Base-by-base conservation (phyloP, 2,113 vertebrate genomes). In the Hemiscyllium ocellatum region DNA sequence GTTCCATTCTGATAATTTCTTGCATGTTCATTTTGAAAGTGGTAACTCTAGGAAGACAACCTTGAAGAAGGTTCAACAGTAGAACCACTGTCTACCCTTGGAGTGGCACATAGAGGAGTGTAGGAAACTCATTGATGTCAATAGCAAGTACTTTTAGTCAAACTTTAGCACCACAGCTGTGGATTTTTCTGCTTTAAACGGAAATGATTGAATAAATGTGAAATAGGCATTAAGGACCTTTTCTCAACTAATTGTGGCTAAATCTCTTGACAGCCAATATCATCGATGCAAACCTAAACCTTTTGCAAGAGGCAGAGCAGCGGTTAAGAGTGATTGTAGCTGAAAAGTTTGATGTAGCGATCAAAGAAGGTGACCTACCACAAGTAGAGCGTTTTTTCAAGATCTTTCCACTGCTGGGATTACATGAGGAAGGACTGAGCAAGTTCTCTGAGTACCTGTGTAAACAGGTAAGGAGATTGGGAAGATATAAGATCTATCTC, bases 301-400 rank as follows among this genome's bases (percentile, higher is more conserved):
- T 98, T 96, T 97, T 99, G 95, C 98, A 99, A 96, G 98, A 99
- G 96, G 99, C 99, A 52, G 99, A 99, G 96, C 98, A 98, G 97
- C 98, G 97, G 96, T 97, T 99, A 94, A 99, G 99, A 97, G 97
- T 97, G 0, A 98, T 99, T n/a, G 99, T 99, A n/a, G 97, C 98
- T 0, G 98, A 99, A 95, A 98, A 99, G 96, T 98, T 99, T 17
- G 98, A 98, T 12, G 95, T 98, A 12, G 99, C 99, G 26, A 99
- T 98, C 70, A 97, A 98, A 72, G 98, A 98, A 47, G 98, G 98
- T 0, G 98, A 99, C 97, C 97, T 99, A 15, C 98, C 98, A 0
- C 99, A 99, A 96, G 99, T 99, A 96, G 99, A 99, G 94, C 97
- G 99, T 94, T 99, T 99, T 97, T 99, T 99, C 98, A 99, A 99